phyloP scores from a whole-genome alignment of 2,797 vertebrate species.

The Enteromius argenteus region DNA sequence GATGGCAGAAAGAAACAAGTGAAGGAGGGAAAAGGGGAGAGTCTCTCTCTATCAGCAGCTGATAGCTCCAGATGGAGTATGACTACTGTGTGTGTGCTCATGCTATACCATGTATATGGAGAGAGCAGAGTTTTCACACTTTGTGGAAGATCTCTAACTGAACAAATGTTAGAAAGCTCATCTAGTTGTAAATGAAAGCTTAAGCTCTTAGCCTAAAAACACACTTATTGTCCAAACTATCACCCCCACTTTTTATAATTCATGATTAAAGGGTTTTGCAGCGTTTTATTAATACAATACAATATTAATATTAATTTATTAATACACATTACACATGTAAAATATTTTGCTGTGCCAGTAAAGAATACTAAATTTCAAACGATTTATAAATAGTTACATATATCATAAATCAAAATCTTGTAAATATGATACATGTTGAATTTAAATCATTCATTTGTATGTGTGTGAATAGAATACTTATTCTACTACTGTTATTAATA shows the following conservation, averaged over 20 bases:
- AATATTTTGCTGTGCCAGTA: not conserved
- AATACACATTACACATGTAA: not conserved
- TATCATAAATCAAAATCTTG: not conserved
- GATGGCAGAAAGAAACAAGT: slow-evolving; percentile 38
- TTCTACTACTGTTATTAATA: not conserved
- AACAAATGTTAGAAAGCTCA: slow-evolving; percentile 12
- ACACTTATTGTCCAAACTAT: not conserved
- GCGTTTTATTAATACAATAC: not conserved
- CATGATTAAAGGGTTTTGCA: not conserved
- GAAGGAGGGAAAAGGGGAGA: not conserved
- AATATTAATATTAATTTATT: no score
- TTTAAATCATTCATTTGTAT: not conserved
- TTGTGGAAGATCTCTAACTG: not conserved
- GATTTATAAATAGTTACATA: not conserved
- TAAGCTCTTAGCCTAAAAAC: slow-evolving; percentile 9
- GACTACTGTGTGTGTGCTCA: slow-evolving; percentile 1
- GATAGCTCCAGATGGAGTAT: slow-evolving; percentile 54
- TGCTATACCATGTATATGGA: slow-evolving; percentile 19
- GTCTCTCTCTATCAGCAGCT: slow-evolving; percentile 29
- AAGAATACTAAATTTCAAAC: not conserved
- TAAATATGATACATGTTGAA: not conserved
- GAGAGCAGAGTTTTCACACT: not conserved
- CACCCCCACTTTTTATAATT: not conserved
- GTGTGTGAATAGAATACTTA: not conserved
- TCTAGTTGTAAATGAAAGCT: slow-evolving; percentile 21